Base-by-base conservation (phyloP, 2,888 invertebrate genomes). In the Vanessa cardui region DNA sequence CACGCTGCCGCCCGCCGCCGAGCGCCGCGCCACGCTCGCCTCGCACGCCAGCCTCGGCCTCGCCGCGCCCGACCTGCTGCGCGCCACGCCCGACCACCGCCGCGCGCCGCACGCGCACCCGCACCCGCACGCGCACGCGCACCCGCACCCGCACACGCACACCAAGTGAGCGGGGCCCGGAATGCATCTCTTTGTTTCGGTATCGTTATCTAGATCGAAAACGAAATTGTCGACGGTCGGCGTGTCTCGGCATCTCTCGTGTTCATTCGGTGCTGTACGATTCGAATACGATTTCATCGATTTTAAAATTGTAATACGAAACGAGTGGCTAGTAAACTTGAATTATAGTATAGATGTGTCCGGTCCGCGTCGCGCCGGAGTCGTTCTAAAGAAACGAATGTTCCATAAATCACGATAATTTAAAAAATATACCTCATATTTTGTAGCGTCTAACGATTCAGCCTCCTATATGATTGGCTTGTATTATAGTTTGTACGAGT, bases 381-480 rank as follows among this genome's bases (percentile, higher is more conserved):
- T 56, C 18, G 56, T 56, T 56, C 18, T 56, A 62, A 18, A 45
- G 9, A 67, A 46, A 62, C 46, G 58, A 67, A 59, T 33, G 31
- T 54, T 58, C 67, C 62, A 58, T 62, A 18, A 56, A 52, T 56
- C 31, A 20, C 47, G 65, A 68, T 65, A 58, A 60, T 65, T 67
- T 64, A 49, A 62, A 52, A 54, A 31, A 54, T 84, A 87, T 90
- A 90, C 90, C 91, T 92, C 91, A 89, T 90, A 87, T 89, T 90
- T 84, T 83, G 87, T 90, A 91, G 90, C 81, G 74, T 73, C 70
- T 75, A 78, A 78, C 78, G 72, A 77, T 80, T 80, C 76, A 80
- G 85, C 84, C 83, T 81, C 77, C 81, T 82, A 65, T 77, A 76
- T 81, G 72, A 80, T 83, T 81, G 82, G 83, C 84, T 81, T 83